These are phyloP conservation scores for Pseudocheirus occidentalis DNA, from an alignment of 2,797 vertebrate species.

Conservation along the genomic window DNA sequence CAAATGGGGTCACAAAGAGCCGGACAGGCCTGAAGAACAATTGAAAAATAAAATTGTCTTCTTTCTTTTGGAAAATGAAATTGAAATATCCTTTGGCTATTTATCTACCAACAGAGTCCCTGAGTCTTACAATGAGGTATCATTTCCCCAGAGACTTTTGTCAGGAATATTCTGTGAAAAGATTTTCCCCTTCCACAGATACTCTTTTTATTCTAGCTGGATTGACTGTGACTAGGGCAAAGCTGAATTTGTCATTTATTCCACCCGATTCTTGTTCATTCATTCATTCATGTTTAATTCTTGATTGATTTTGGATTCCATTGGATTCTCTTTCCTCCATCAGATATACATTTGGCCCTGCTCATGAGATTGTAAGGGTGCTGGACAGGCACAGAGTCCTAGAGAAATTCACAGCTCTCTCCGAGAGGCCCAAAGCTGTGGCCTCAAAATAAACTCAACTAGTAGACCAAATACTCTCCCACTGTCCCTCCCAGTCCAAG, in stretches of 20 bases:
- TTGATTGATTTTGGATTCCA: slow-evolving; percentile 3
- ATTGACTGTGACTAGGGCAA: background rate
- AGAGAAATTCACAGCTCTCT: slow-evolving; percentile 26
- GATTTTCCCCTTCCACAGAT: background rate
- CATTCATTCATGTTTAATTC: background rate
- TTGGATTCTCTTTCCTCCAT: background rate
- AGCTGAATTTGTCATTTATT: background rate
- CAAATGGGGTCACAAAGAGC: background rate
- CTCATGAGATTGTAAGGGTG: background rate
- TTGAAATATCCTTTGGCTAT: too few species aligned
- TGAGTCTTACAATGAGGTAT: background rate
- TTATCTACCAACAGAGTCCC: background rate
- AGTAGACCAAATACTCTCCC: slow-evolving; percentile 63
- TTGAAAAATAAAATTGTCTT: fast-evolving
- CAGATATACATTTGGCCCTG: background rate
- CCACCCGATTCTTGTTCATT: background rate
- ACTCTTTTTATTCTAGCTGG: background rate
- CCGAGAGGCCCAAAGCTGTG: background rate
- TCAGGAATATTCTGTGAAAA: background rate
- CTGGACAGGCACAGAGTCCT: slow-evolving; percentile 7
- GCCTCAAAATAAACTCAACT: slow-evolving; percentile 79
- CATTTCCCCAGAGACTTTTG: background rate
- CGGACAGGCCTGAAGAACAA: background rate
- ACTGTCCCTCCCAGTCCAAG: slow-evolving; percentile 80
- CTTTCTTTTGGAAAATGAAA: background rate